A percentile compares a stretch with the other conserved stretches of the same genome.
Conservation (phyloP, 2,113 vertebrate species). For the Salvelinus sp. region DNA sequence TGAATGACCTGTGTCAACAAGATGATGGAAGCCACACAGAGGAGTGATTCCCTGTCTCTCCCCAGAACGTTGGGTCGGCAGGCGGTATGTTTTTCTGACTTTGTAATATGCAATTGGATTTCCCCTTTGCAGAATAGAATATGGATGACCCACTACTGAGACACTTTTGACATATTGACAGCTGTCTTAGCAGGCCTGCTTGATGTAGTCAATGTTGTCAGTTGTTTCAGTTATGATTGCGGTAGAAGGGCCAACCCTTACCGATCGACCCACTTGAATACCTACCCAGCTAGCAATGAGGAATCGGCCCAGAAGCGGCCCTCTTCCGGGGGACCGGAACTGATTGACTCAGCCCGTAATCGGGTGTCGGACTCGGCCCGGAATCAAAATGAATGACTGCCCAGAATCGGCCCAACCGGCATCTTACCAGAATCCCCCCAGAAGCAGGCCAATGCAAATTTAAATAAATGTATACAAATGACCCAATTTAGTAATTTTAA, state of each 20-base stretch:
- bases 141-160: constrained; percentile 52
- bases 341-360: too few species aligned
- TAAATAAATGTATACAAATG: too few species aligned
- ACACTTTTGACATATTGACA: constrained; percentile 53
- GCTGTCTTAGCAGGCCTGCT: constrained; percentile 35
- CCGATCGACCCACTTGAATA: constrained; percentile 40
- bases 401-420: too few species aligned
- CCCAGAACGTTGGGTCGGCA: constrained; percentile 44
- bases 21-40: constrained; percentile 57
- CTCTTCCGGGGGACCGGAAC: too few species aligned
- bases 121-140: constrained; percentile 53
- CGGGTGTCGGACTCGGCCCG: too few species aligned
- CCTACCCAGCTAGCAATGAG: neutral
- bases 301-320: too few species aligned
- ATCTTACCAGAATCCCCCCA: too few species aligned
- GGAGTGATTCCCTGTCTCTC: constrained; percentile 42
- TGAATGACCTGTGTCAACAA: constrained; percentile 40
- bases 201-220: neutral
- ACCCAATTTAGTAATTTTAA: too few species aligned
- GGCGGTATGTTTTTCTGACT: constrained; percentile 54
- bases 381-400: too few species aligned
- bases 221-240: constrained; percentile 43
- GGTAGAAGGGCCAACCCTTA: constrained; percentile 35
- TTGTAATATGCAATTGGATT: constrained; percentile 56
- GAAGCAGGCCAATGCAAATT: too few species aligned